Base-by-base conservation (phyloP, 1,140 invertebrate species). In the Papilio helenus region DNA sequence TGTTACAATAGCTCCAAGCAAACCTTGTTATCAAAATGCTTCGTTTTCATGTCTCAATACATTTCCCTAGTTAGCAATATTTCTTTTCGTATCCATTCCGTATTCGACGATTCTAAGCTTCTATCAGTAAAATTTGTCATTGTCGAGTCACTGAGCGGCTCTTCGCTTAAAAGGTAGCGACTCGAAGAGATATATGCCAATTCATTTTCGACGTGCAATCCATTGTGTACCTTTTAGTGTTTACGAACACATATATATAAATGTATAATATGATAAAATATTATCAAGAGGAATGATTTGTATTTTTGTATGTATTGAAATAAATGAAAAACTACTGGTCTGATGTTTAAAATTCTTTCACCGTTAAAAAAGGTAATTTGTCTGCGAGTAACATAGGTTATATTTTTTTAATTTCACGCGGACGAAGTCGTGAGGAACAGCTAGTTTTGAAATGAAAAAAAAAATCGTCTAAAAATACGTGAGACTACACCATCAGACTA, bases 61-160 rank as follows among this genome's bases (percentile, higher is more conserved):
- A 65, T 65, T 65, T 65, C 61, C 61, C 61, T 29, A 65, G 61
- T 65, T 65, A 65, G 61, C 61, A 65, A 65, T 65, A 65, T 65
- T 65, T 65, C 61, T 65, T 65, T 65, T 65, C 61, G 61, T 65
- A 65, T 29, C 61, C 61, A 65, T 65, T 65, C n/a, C 61, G 61
- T 29, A 65, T 65, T 65, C 61, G 23, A 65, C 61, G 61, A 65
- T 65, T 65, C 23, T 65, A 65, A 65, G 61, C 61, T 65, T 65
- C 61, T 65, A 65, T 65, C 61, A 65, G 61, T 68, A 68, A 68
- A 68, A 68, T 68, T 68, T 68, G 61, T 68, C 61, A 68, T 68
- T 68, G 61, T 68, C 61, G 61, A 68, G 23, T 68, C 61, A 68
- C 61, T 68, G 61, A 12, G 12, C 61, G 23, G 61, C 61, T 68